Evolutionary conservation across 2,113 vertebrate species (phyloP), one percentile per base, ranked within the genome.

Genomic region (Erinaceus europaeus): DNA sequence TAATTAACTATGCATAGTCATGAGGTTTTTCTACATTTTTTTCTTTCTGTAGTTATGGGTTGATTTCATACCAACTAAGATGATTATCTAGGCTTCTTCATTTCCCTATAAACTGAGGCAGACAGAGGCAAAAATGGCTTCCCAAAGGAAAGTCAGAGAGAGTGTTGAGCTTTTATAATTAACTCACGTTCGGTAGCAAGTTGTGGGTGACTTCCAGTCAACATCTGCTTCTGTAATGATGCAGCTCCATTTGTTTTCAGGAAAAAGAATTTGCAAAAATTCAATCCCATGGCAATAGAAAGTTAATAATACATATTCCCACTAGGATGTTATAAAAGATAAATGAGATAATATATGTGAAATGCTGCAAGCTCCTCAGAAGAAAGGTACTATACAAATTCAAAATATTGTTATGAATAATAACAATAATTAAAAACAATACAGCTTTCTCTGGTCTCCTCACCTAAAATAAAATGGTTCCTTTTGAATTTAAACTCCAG

Each of bases 301-400:
- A 90, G 78, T 89, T 94, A 95, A 93, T 93, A 92, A 93, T 89
- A 91, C 59, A 92, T 91, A 90, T 85, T 88, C 65, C 94, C 74
- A 80, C 71, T 67, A 44, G 88, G 71, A 85, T 82, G 68, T 87
- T 92, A 89, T 94, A 91, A 93, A 95, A 91, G 81, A 87, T 93
- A 94, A 94, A 93, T 92, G 82, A 91, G 84, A 93, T 94, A 91
- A 94, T 94, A 90, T 93, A 90, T 90, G 50, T 91, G 93, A 93
- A 94, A 78, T 88, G 74, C 61, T 61, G 84, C 88, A 23, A 93
- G 88, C 55, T 78, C 69, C 78, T 93, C 85, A 84, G 82, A 94
- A 93, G 81, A 88, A 94, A 94, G 38, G 74, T 61, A 36, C 27
- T 57, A 82, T 84, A 92, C 65, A 89, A 89, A 94, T 90, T 86